Conservation (phyloP, 2,113 vertebrate genomes). For the Sander lucioperca region DNA sequence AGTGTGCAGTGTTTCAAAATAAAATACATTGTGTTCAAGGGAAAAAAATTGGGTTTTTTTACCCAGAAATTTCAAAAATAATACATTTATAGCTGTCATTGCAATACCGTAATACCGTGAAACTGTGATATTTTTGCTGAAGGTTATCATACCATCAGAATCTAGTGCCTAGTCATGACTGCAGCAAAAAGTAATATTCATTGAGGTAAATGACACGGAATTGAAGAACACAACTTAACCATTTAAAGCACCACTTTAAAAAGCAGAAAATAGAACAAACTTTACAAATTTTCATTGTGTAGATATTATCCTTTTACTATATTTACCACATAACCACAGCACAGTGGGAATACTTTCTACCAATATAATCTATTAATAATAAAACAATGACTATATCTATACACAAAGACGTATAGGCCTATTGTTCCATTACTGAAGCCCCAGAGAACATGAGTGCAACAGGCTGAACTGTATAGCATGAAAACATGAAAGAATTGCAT, state of each 20-base stretch:
- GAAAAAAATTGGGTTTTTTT: no score
- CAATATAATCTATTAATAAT: not conserved
- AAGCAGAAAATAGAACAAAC: not conserved
- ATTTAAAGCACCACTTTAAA: not conserved
- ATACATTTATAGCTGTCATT: no score
- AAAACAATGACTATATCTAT: not conserved
- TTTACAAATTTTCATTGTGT: not conserved
- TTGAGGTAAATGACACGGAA: conserved; percentile 1
- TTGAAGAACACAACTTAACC: not conserved
- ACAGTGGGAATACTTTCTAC: not conserved
- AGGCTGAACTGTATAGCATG: not conserved
- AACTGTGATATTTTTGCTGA: no score
- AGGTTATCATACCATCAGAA: no score
- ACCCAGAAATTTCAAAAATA: no score
- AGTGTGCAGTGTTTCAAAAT: no score
- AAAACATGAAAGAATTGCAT: not conserved
- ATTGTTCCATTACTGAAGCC: not conserved
- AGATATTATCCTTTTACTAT: not conserved
- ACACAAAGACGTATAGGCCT: not conserved
- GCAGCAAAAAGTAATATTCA: conserved; percentile 16
- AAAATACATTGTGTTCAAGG: no score
- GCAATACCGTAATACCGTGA: no score
- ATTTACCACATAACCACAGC: not conserved
- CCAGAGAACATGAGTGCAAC: not conserved
- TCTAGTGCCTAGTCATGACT: conserved; percentile 21